Evolutionary conservation across 2,113 vertebrate genomes (phyloP).

Genomic region (Dipodomys spectabilis): DNA sequence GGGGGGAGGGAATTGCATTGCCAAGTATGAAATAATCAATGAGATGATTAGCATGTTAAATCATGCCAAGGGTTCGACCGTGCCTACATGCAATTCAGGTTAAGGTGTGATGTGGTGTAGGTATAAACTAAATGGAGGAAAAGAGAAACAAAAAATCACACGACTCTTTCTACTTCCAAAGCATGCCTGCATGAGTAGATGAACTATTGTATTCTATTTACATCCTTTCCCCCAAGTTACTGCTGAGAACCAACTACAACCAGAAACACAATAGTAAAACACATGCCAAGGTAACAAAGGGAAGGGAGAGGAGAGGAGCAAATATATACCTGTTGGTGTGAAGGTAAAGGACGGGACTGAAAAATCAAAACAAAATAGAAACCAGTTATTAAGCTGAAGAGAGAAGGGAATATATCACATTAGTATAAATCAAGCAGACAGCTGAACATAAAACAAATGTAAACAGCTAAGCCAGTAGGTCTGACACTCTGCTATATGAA

Average conservation of each 20-base stretch:
- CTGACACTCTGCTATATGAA: conserved; percentile 81
- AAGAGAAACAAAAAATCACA: not conserved
- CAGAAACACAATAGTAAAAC: conserved; percentile 80
- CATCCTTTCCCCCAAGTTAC: conserved; percentile 35
- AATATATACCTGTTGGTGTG: conserved; percentile 98
- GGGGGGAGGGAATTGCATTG: not conserved
- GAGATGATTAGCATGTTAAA: conserved; percentile 67
- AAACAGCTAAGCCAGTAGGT: conserved; percentile 83
- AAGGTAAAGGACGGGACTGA: conserved; percentile 99
- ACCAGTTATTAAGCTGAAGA: conserved; percentile 92
- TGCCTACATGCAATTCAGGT: conserved; percentile 63
- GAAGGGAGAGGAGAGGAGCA: conserved; percentile 86
- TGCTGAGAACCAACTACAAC: conserved; percentile 71
- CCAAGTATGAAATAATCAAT: conserved; percentile 64
- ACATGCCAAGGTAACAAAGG: conserved; percentile 87
- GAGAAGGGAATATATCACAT: conserved; percentile 90
- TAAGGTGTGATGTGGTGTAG: conserved; percentile 35
- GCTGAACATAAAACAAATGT: conserved; percentile 87
- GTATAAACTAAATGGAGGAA: not conserved
- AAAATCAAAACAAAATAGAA: conserved; percentile 91
- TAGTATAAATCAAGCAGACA: conserved; percentile 90
- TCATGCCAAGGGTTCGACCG: conserved; percentile 43
- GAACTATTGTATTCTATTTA: not conserved
- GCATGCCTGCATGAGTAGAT: conserved; percentile 39
- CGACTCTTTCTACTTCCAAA: not conserved